Evolutionary conservation across 2,797 vertebrate genomes (phyloP), one percentile per base, ranked within the genome.

Genomic region (Sorex maritimensis): DNA sequence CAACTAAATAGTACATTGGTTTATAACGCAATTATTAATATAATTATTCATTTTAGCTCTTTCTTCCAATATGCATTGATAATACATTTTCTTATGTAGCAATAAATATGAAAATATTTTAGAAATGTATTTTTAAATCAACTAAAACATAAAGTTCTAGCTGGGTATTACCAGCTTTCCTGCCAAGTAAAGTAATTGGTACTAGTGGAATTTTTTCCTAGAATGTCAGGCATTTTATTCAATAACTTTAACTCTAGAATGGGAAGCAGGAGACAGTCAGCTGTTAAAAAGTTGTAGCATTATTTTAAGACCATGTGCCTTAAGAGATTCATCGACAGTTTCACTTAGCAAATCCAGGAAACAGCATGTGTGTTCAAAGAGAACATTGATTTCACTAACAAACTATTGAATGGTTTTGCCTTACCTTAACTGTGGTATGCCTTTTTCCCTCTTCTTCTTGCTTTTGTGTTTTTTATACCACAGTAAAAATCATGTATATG

Each of bases 191-290:
- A 88, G 96, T 96, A 95, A 96, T 95, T 95, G 94, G 95, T 97
- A 89, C 92, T 93, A 95, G 92, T 96, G 96, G 96, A 96, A 96
- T 97, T 96, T 97, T 95, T 91, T 94, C 91, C 65, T 63, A 83
- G 93, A 94, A 68, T 91, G 95, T 91, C 95, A 97, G 68, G 82
- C 91, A 86, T 93, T 96, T 88, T 87, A 96, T 86, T 95, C 87
- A 92, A 46, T 71, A 93, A 78, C 87, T 95, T 69, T 90, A 95
- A 88, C 67, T 91, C 72, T 96, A 86, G 93, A 97, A 90, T 72
- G 92, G 93, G 49, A 68, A 68, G 63, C 65, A 88, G 95, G 96
- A 94, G 91, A 75, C 91, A 86, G 65, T 30, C 26, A 85, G 91
- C 79, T 95, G 75, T 67, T 88, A 81, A 91, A 96, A 94, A 86